phyloP scores from a whole-genome alignment of 2,797 vertebrate species.

The Tenualosa ilisha region DNA sequence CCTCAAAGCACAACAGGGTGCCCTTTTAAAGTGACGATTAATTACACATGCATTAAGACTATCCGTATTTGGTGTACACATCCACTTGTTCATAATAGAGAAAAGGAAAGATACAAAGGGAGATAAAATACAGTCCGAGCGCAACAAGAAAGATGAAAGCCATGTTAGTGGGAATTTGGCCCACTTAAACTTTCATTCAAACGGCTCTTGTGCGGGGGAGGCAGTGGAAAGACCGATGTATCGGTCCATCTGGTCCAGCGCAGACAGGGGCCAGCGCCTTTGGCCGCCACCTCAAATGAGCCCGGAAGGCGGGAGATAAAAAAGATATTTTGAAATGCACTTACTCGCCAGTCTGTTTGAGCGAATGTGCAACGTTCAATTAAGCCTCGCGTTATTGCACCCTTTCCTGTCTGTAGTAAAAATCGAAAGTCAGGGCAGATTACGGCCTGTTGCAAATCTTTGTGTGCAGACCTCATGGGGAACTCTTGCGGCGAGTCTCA shows the following conservation, averaged over 20 bases:
- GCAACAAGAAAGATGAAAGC: constrained; percentile 62
- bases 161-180: constrained; percentile 52
- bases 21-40: neutral
- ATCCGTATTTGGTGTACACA: neutral
- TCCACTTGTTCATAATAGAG: too few species aligned
- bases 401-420: constrained; percentile 61
- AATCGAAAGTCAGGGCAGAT: constrained; percentile 62
- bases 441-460: constrained; percentile 60
- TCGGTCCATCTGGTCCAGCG: constrained; percentile 68
- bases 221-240: constrained; percentile 62
- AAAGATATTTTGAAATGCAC: constrained; percentile 60
- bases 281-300: constrained; percentile 66
- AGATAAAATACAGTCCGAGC: constrained; percentile 30
- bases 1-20: neutral
- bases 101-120: neutral
- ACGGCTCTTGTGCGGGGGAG: constrained; percentile 50
- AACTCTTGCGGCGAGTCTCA: constrained; percentile 41
- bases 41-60: neutral
- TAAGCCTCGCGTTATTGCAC: constrained; percentile 68
- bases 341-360: constrained; percentile 67
- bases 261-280: constrained; percentile 56
- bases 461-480: constrained; percentile 50
- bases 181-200: constrained; percentile 60
- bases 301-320: constrained; percentile 59
- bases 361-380: constrained; percentile 65